Percentiles rank a stretch among this genome's conserved stretches.
Conservation (phyloP, 2,888 invertebrate genomes). For the Galerucella nymphaeae region DNA sequence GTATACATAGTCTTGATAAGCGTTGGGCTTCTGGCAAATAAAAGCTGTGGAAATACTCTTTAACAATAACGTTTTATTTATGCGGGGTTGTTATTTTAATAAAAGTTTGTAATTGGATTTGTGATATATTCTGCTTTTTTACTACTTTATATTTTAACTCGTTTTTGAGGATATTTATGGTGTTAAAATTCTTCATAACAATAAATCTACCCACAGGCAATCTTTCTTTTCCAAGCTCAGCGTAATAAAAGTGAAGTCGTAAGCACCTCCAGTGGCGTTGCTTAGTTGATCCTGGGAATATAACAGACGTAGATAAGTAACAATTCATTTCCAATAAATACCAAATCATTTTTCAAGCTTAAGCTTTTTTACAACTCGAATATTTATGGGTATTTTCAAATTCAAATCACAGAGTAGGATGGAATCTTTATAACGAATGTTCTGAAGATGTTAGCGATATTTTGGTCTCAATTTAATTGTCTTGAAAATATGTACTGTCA, state of each 20-base stretch:
- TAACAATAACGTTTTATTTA: background rate
- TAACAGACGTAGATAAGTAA: background rate
- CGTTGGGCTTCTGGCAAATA: background rate
- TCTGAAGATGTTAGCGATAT: too few relatives aligned
- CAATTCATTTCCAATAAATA: background rate
- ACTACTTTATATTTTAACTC: background rate
- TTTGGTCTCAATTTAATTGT: too few relatives aligned
- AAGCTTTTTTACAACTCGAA: too few relatives aligned
- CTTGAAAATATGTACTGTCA: too few relatives aligned
- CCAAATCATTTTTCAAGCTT: too few relatives aligned
- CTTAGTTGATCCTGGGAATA: background rate
- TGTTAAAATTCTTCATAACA: background rate
- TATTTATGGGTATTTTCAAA: too few relatives aligned
- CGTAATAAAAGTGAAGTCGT: background rate
- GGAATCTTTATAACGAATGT: too few relatives aligned
- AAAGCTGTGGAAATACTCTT: background rate
- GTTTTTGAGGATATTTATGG: background rate
- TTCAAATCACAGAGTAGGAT: too few relatives aligned
- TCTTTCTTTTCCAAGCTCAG: background rate
- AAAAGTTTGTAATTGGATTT: background rate
- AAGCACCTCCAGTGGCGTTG: background rate
- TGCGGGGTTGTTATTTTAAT: background rate
- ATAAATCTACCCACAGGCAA: background rate
- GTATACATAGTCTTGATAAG: too few relatives aligned
- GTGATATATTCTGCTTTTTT: slow-evolving; percentile 4